These are phyloP conservation scores for Morbakka virulenta DNA, from an alignment of 30 jellyfish, hydroid and myxozoan species.

Conservation along the genomic window DNA sequence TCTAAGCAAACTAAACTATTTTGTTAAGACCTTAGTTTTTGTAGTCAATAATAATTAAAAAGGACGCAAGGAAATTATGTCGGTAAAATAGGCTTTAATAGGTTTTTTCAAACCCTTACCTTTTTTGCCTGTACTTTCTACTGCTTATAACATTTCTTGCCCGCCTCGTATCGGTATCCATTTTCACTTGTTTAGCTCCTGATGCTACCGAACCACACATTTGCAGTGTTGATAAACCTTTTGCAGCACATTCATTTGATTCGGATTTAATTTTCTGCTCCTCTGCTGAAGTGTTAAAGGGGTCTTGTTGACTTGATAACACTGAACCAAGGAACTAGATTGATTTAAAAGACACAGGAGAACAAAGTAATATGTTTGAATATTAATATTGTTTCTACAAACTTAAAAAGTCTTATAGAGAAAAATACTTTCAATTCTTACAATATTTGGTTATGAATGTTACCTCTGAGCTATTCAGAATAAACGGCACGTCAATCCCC, in stretches of 20 bases:
- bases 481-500: constrained; percentile 2
- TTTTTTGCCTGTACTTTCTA: constrained; percentile 12
- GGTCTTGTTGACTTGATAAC: neutral
- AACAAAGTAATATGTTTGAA: no score
- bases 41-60: no score
- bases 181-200: neutral
- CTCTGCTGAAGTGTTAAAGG: neutral
- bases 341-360: neutral
- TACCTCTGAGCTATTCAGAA: constrained; percentile 19
- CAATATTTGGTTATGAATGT: neutral
- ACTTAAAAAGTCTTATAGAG: no score
- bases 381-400: no score
- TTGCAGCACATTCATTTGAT: neutral
- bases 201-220: neutral
- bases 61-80: no score
- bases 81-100: neutral
- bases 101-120: constrained; percentile 1
- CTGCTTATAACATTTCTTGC: constrained; percentile 26
- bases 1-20: no score
- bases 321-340: constrained; percentile 4
- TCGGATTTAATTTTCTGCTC: neutral
- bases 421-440: no score
- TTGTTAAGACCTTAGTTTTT: no score
- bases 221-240: neutral
- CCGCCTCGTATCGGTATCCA: constrained; percentile 17